Percentiles rank a stretch among this genome's conserved stretches.
Evolutionary conservation across 2,888 invertebrate genomes (phyloP).

Genomic region (Drosophila melanosoma): DNA sequence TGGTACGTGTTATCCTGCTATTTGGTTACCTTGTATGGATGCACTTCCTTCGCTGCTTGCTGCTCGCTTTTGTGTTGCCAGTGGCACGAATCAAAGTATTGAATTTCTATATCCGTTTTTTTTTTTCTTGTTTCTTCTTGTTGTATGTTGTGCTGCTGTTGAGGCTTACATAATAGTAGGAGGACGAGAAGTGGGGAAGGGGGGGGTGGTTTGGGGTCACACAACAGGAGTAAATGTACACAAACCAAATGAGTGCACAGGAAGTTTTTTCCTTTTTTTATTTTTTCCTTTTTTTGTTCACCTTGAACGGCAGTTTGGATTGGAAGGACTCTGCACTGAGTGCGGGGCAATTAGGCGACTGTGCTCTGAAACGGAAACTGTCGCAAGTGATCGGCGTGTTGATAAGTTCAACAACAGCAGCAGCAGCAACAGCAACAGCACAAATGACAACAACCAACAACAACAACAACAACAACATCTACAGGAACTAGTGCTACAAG

Average conservation of each 20-base stretch:
- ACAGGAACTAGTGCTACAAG: slow-evolving; percentile 44
- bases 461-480: slow-evolving; percentile 23
- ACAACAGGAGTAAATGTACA: slow-evolving; percentile 30
- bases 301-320: slow-evolving; percentile 59
- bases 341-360: slow-evolving; percentile 66
- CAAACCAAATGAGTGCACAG: slow-evolving; percentile 74
- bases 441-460: slow-evolving; percentile 29
- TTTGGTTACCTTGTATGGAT: slow-evolving; percentile 79
- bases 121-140: slow-evolving; percentile 56
- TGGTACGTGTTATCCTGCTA: slow-evolving; percentile 79
- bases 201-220: slow-evolving; percentile 4
- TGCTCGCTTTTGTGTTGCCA: slow-evolving; percentile 29
- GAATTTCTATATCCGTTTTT: slow-evolving; percentile 84
- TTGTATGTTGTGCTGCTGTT: slow-evolving; percentile 55
- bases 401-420: slow-evolving; percentile 69
- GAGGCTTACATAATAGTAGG: slow-evolving; percentile 33
- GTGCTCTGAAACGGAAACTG: slow-evolving; percentile 80
- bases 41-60: slow-evolving; percentile 64
- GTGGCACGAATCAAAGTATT: slow-evolving; percentile 85
- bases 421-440: slow-evolving; percentile 30
- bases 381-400: slow-evolving; percentile 82
- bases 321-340: slow-evolving; percentile 28
- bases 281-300: slow-evolving; percentile 51
- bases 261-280: slow-evolving; percentile 14
- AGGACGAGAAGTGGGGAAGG: background rate